Percentiles rank a stretch among this genome's conserved stretches.
These are phyloP conservation scores for Formica exsecta DNA, from an alignment of 1,140 invertebrate species.

Conservation along the genomic window DNA sequence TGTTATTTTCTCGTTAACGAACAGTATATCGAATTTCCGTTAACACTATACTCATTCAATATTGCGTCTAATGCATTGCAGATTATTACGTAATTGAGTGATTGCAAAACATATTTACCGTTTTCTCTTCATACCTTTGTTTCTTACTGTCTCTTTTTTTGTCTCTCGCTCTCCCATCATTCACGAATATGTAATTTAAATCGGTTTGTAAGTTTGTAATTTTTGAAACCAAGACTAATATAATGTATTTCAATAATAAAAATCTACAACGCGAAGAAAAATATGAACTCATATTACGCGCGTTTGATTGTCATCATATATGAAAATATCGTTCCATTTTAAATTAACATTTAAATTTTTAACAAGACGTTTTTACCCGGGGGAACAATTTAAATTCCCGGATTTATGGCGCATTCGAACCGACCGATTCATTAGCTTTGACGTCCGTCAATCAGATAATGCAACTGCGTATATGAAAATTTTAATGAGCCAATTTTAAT, in stretches of 20 bases:
- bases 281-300: no score
- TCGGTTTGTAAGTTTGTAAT: not conserved
- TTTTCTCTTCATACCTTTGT: not conserved
- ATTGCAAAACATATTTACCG: conserved; percentile 60
- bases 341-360: conserved; percentile 20
- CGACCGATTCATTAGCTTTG: conserved; percentile 32
- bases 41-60: conserved; percentile 22
- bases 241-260: not conserved
- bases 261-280: not conserved
- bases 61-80: conserved; percentile 16
- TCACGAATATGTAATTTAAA: not conserved
- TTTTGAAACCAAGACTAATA: not conserved
- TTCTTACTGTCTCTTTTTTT: not conserved
- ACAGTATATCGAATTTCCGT: conserved; percentile 48
- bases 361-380: not conserved
- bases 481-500: conserved; percentile 64
- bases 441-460: conserved; percentile 41
- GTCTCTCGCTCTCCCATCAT: not conserved
- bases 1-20: conserved; percentile 58
- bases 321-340: conserved; percentile 17
- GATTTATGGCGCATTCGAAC: conserved; percentile 10
- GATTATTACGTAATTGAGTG: conserved; percentile 67
- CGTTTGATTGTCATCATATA: no score
- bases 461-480: conserved; percentile 47
- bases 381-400: conserved; percentile 32